Evolutionary conservation across 1,140 invertebrate genomes (phyloP).

Genomic region (Mesaphorura yosii): DNA sequence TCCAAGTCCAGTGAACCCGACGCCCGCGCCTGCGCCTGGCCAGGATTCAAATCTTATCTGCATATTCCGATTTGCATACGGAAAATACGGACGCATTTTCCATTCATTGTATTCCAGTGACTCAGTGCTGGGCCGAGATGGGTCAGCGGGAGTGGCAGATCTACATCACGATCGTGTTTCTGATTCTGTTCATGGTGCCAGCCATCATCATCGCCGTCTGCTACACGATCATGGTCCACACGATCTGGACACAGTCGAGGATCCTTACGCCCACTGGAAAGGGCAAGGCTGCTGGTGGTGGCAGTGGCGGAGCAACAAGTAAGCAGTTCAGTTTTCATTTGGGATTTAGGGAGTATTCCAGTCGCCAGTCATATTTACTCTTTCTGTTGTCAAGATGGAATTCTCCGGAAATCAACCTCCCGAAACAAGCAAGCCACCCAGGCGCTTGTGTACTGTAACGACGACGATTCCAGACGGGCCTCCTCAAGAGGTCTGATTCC

Average conservation of each 20-base stretch:
- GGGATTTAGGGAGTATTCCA: not conserved
- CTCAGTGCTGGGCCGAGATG: conserved; percentile 85
- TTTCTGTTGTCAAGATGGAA: conserved; percentile 18
- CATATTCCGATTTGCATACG: not conserved
- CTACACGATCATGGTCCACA: conserved; percentile 81
- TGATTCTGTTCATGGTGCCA: conserved; percentile 74
- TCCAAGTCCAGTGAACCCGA: too few relatives aligned
- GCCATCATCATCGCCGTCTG: conserved; percentile 80
- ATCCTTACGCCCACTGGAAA: conserved; percentile 25
- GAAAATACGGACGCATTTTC: not conserved
- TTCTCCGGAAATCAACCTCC: conserved; percentile 17
- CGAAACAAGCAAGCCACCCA: not conserved
- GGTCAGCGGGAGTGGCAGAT: conserved; percentile 35
- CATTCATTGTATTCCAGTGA: conserved; percentile 22
- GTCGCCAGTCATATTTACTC: not conserved
- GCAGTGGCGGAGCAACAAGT: not conserved
- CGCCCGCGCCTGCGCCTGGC: too few relatives aligned
- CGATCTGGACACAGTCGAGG: conserved; percentile 71
- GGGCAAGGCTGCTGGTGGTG: not conserved
- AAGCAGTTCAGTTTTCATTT: not conserved
- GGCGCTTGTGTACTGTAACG: conserved; percentile 9
- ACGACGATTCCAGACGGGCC: conserved; percentile 36
- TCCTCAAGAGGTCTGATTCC: conserved; percentile 47
- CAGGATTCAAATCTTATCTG: too few relatives aligned
- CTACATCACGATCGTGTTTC: conserved; percentile 72